Evolutionary conservation across 2,113 vertebrate genomes (phyloP), one percentile per base, ranked within the genome.

Genomic region (Epinephelus moara): DNA sequence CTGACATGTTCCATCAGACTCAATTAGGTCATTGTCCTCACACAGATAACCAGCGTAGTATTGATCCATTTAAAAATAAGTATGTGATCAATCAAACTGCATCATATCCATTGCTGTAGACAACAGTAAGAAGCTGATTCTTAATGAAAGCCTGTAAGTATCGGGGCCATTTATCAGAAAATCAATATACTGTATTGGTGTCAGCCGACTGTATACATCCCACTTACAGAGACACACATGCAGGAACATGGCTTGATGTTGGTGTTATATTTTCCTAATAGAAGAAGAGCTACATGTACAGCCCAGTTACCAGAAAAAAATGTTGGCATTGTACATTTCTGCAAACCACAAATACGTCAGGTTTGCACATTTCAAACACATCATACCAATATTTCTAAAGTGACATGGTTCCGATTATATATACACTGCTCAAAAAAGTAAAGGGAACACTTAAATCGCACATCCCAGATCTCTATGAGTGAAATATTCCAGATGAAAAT

Each of bases 141-240:
- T 71, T 87, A 61, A 85, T 62, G 64, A 70, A 67, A 62, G 63
- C 59, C 71, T 23, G 42, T 50, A 75, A 37, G 78, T 30, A 76
- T 66, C 1, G 4, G 23, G 13, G 42, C 19, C 56, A 78, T 86
- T 85, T 53, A 72, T 88, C 84, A 85, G n/a, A 53, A 78, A 84
- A 84, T 88, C 80, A 60, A 78, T 80, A 63, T 33, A 71, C 25
- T 75, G 13, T 53, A 72, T 69, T 70, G 47, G 64, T 81, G 61
- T 75, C 57, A 78, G 70, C 53, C 23, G 52, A 0, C 0, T 0
- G 68, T 49, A 53, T 0, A 45, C 42, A 45, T 37, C 11, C 0
- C 0, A 45, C 50, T 15, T 4, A 60, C 70, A 4, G 25, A 18
- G 3, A 74, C 47, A 57, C 60, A 25, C 56, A 53, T n/a, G 2